These are phyloP conservation scores for Eublepharis macularius DNA, from an alignment of 2,113 vertebrate species.

Conservation along the genomic window DNA sequence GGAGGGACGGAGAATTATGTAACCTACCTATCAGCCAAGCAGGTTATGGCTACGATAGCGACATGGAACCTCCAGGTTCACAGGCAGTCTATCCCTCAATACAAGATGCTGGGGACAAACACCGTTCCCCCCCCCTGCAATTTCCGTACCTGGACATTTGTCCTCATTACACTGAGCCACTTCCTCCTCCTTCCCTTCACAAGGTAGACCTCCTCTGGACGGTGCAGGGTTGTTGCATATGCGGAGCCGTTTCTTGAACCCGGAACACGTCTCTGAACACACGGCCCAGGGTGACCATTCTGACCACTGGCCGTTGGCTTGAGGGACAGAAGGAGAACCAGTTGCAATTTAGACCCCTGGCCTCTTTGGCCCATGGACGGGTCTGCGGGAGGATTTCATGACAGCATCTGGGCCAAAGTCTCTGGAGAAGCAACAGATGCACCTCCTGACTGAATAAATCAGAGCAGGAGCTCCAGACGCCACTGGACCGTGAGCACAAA, in stretches of 20 bases:
- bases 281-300: slow-evolving; percentile 47
- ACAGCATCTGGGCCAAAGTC: neutral
- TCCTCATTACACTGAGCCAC: neutral
- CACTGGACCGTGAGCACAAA: too few relatives aligned
- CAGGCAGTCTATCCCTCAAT: too few relatives aligned
- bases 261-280: slow-evolving; percentile 16
- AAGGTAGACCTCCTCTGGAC: slow-evolving; percentile 18
- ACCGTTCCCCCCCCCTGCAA: too few relatives aligned
- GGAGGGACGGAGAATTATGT: too few relatives aligned
- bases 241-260: slow-evolving; percentile 32
- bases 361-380: too few relatives aligned
- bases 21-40: too few relatives aligned
- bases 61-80: too few relatives aligned
- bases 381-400: too few relatives aligned
- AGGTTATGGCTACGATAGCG: too few relatives aligned
- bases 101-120: too few relatives aligned
- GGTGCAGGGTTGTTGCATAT: slow-evolving; percentile 27
- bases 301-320: slow-evolving; percentile 42
- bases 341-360: neutral
- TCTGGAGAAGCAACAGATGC: neutral
- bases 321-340: neutral
- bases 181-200: slow-evolving; percentile 17
- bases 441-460: too few relatives aligned
- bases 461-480: too few relatives aligned
- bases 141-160: slow-evolving; percentile 24